Base-by-base conservation (phyloP, 2,888 invertebrate species). In the Zonitis immaculata region DNA sequence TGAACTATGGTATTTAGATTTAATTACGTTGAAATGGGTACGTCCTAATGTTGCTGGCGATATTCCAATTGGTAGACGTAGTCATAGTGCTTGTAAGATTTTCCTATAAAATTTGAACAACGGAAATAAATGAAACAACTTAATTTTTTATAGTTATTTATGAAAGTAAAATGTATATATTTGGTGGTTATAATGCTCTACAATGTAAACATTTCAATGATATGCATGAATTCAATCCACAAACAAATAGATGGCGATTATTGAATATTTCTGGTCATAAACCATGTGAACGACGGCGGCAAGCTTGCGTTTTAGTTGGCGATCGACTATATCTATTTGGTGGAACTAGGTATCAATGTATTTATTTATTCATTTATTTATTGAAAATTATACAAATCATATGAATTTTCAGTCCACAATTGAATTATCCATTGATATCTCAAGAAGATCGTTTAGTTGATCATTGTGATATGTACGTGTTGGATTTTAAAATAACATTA, bases 131-230 rank as follows among this genome's bases (percentile, higher is more conserved):
- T 22, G 3, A 22, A 3, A 4, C 22, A 22, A n/a, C n/a, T n/a
- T 22, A 35, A 14, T 50, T 48, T 61, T 59, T 83, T 84, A 52
- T 76, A 92, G 92, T 93, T 84, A 77, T 87, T 6, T 84, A 89
- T 71, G 81, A 87, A 60, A 84, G 82, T 18, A 80, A 83, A 65
- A 84, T 95, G 78, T 94, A 89, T 71, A 85, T 95, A 57, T 95
- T 95, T 77, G 95, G 95, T 47, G 95, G 95, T 25, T 95, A 86
- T 71, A 91, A 94, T 76, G 89, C 91, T 8, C 77, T 85, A 25
- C 73, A 79, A 49, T 84, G 87, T 63, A 77, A 81, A 49, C 95
- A 95, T 76, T 94, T 86, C 70, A 89, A 91, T 76, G 93, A 95
- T 76, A 77, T 95, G 58, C 86, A 86, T 73, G 84, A 85, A 67